phyloP scores from a whole-genome alignment of 1,140 invertebrate genomes.

The Colletes latitarsis region DNA sequence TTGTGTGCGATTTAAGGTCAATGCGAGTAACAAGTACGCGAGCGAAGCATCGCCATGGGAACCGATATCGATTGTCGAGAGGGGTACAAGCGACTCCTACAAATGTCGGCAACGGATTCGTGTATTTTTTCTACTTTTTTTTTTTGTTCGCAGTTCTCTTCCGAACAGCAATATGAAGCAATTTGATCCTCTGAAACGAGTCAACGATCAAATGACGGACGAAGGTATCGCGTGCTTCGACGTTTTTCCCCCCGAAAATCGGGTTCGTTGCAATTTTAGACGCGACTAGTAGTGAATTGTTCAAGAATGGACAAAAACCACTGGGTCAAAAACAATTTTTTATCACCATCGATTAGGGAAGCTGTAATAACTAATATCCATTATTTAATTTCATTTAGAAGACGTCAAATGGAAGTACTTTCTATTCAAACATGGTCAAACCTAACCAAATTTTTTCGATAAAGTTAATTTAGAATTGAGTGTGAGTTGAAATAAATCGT shows the following conservation, averaged over 20 bases:
- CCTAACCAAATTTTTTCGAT: too few relatives aligned
- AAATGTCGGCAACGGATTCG: slow-evolving; percentile 59
- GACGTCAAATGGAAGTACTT: too few relatives aligned
- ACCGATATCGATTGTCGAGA: slow-evolving; percentile 77
- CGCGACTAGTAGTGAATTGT: background rate
- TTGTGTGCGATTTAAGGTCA: slow-evolving; percentile 71
- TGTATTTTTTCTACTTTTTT: slow-evolving; percentile 61
- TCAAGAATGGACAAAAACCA: too few relatives aligned
- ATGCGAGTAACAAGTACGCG: slow-evolving; percentile 75
- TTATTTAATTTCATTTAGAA: too few relatives aligned
- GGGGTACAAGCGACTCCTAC: slow-evolving; percentile 52
- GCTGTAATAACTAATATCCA: too few relatives aligned
- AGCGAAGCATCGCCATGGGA: slow-evolving; percentile 76
- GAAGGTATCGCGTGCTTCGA: slow-evolving; percentile 14
- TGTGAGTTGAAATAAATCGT: too few relatives aligned
- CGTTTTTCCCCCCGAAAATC: background rate
- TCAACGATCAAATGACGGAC: slow-evolving; percentile 46
- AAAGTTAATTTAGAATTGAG: too few relatives aligned
- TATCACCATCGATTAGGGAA: too few relatives aligned
- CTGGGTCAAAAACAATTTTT: too few relatives aligned
- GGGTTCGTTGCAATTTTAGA: background rate
- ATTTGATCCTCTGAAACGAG: slow-evolving; percentile 36
- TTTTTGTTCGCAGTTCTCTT: slow-evolving; percentile 51
- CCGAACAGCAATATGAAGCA: slow-evolving; percentile 54
- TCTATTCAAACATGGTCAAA: too few relatives aligned